Evolutionary conservation across 2,113 vertebrate species (phyloP).

Genomic region (Paralichthys olivaceus): DNA sequence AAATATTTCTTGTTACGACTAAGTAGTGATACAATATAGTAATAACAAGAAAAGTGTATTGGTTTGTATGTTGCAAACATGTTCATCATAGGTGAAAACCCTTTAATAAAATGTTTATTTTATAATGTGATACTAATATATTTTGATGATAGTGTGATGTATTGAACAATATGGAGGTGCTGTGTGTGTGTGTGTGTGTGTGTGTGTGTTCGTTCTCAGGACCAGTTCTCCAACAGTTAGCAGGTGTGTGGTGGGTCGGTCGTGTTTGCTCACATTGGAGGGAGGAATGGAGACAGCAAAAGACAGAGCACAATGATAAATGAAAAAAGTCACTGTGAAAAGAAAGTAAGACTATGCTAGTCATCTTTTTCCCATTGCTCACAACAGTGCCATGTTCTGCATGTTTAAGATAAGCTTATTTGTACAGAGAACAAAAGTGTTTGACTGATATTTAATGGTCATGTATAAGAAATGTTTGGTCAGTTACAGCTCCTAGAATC

Average conservation of each 20-base stretch:
- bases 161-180: slow-evolving; percentile 14
- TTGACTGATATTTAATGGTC: slow-evolving; percentile 53
- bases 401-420: slow-evolving; percentile 64
- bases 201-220: slow-evolving; percentile 28
- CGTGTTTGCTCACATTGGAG: slow-evolving; percentile 64
- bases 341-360: slow-evolving; percentile 43
- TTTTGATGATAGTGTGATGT: neutral
- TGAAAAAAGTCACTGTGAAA: slow-evolving; percentile 43
- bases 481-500: slow-evolving; percentile 22
- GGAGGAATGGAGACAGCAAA: slow-evolving; percentile 4
- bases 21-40: too few relatives aligned
- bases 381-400: slow-evolving; percentile 1
- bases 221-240: slow-evolving; percentile 33
- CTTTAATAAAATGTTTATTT: too few relatives aligned
- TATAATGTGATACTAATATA: too few relatives aligned
- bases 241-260: slow-evolving; percentile 57
- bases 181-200: slow-evolving; percentile 6
- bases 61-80: too few relatives aligned
- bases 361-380: slow-evolving; percentile 53
- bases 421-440: slow-evolving; percentile 58
- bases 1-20: too few relatives aligned
- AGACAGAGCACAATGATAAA: slow-evolving; percentile 30
- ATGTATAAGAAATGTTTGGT: slow-evolving; percentile 50
- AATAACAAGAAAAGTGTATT: too few relatives aligned
- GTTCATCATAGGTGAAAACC: too few relatives aligned